Evolutionary conservation across 2,888 invertebrate genomes (phyloP), one percentile per base, ranked within the genome.

Genomic region (Agonopterix arenella): DNA sequence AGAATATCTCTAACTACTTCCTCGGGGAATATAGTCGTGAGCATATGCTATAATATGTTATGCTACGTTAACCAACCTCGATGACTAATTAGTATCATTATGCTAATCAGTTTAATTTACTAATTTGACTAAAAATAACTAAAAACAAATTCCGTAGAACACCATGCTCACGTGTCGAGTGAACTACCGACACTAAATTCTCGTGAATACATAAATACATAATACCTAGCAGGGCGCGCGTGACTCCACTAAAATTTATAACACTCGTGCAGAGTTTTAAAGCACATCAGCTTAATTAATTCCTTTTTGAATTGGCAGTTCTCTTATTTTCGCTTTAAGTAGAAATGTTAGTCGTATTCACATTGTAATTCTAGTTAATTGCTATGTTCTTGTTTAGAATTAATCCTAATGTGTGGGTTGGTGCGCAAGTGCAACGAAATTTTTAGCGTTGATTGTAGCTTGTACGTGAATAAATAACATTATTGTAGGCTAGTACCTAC

Each of bases 201-300:
- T 64, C 66, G 51, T 52, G 70, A 71, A 72, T 68, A 64, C 60
- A 70, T 70, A 68, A 70, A 65, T 66, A 68, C 54, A 60, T 59
- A 59, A 60, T 5, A 28, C 11, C 36, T n/a, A 47, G 44, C 44
- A 57, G 55, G 54, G 49, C 56, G 59, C 65, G 65, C 73, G 70
- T 75, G 73, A 70, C 73, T 75, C 61, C 66, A 67, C 60, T 67
- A 62, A 70, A 73, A 76, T 76, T 73, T 76, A 77, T 70, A 71
- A 68, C 69, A 59, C 65, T 68, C 70, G 68, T 71, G 70, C 70
- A 58, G 71, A 72, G 71, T 11, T 75, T 78, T 76, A 68, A 75
- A 78, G 68, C 68, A 73, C 70, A 75, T 73, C 66, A 65, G 59
- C 68, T 68, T 76, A 79, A 79, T 80, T 78, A 77, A 77, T 74